Percentiles rank a stretch among this genome's conserved stretches.
Evolutionary conservation across 64 coral and sea anemone species (phyloP).

Genomic region (Pachyseris speciosa): DNA sequence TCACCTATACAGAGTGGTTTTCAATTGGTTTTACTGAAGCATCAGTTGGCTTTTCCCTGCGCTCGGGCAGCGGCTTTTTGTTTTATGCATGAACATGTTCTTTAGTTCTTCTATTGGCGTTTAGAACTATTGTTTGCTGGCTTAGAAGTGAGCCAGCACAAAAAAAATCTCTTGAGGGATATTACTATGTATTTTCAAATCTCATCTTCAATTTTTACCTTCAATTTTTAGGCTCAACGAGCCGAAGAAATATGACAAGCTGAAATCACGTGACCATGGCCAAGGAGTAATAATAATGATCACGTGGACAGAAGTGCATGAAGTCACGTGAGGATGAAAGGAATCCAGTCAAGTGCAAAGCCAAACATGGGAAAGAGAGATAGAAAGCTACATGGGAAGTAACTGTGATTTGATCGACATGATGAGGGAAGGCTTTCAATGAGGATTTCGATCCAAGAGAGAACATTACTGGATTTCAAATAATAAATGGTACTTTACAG

Average conservation of each 20-base stretch:
- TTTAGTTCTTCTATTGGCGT: too few relatives aligned
- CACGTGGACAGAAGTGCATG: constrained; percentile 8
- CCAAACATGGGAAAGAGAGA: neutral
- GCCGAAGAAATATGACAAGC: constrained; percentile 3
- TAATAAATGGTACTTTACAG: neutral
- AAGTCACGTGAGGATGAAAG: constrained; percentile 4
- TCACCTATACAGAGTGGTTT: too few relatives aligned
- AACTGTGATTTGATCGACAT: neutral
- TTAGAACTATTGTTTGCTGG: too few relatives aligned
- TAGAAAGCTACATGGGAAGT: neutral
- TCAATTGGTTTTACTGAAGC: too few relatives aligned
- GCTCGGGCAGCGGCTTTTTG: too few relatives aligned
- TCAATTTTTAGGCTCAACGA: constrained; percentile 9
- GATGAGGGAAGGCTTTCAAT: neutral
- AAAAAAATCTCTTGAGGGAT: neutral
- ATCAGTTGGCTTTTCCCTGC: too few relatives aligned
- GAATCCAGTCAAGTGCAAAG: neutral
- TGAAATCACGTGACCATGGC: constrained; percentile 1
- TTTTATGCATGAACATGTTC: too few relatives aligned
- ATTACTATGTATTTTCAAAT: neutral
- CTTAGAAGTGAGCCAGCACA: too few relatives aligned
- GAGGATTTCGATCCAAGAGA: neutral
- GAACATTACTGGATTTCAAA: neutral
- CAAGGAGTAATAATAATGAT: neutral
- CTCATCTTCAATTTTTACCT: neutral